Conservation (phyloP, 2,113 vertebrate genomes). For the Ia io region DNA sequence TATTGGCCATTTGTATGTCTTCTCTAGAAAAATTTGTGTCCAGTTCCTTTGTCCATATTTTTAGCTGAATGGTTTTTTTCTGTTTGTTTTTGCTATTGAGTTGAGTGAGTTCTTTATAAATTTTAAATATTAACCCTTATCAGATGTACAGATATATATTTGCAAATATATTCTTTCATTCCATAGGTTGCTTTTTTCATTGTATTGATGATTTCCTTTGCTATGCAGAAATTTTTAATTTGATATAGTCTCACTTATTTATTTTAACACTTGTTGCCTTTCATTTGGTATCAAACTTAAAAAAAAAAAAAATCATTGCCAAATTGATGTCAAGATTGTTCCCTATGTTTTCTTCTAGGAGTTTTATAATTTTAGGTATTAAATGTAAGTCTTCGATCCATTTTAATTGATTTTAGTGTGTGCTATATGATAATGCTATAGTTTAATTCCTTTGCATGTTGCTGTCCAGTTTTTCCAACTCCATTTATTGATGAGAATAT, state of each 20-base stretch:
- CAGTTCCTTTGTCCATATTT: not conserved
- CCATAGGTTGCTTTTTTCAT: not conserved
- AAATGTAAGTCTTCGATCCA: not conserved
- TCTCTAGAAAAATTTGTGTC: not conserved
- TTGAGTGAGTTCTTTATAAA: not conserved
- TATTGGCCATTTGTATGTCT: not conserved
- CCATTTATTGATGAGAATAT: not conserved
- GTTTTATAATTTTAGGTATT: not conserved
- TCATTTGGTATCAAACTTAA: not conserved
- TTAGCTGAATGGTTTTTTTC: not conserved
- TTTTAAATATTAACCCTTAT: not conserved
- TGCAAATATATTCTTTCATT: not conserved
- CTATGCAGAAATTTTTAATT: not conserved
- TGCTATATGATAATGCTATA: not conserved
- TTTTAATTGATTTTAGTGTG: not conserved
- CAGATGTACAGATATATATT: not conserved
- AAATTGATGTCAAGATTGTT: not conserved
- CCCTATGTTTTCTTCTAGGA: not conserved
- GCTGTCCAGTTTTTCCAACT: not conserved
- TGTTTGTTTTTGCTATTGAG: not conserved
- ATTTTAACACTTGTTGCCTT: not conserved
- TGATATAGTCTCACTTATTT: not conserved
- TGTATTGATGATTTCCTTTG: not conserved
- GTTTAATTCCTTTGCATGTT: not conserved
- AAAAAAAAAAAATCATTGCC: not conserved